Percentiles rank a stretch among this genome's conserved stretches.
These are phyloP conservation scores for Synanthedon myopaeformis DNA, from an alignment of 2,888 invertebrate genomes.

Conservation along the genomic window DNA sequence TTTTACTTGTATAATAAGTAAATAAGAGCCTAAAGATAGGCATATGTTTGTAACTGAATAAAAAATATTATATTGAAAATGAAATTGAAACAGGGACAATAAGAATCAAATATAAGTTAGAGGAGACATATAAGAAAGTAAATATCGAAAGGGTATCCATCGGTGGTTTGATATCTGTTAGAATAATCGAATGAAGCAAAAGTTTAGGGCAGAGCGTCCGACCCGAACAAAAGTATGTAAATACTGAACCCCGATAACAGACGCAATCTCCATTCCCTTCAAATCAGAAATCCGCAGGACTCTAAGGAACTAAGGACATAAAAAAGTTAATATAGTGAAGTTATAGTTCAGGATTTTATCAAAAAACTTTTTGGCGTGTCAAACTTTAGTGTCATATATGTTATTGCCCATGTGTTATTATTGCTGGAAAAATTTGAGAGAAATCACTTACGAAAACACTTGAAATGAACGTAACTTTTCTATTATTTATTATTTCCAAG, in stretches of 20 bases:
- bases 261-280: conserved; percentile 15
- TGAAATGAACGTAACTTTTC: too few species aligned
- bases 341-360: too few species aligned
- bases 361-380: too few species aligned
- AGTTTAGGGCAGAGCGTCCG: conserved; percentile 15
- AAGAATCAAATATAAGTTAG: conserved; percentile 20
- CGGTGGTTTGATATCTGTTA: conserved; percentile 24
- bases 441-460: too few species aligned
- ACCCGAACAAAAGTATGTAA: conserved; percentile 32
- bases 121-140: conserved; percentile 36
- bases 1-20: too few species aligned
- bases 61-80: neutral
- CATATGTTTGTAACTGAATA: too few species aligned
- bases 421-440: too few species aligned
- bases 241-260: conserved; percentile 30
- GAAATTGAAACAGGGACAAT: neutral
- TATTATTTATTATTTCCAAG: too few species aligned
- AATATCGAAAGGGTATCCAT: conserved; percentile 32
- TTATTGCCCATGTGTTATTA: too few species aligned
- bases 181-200: conserved; percentile 39
- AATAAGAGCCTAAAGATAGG: too few species aligned
- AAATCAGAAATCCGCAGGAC: conserved; percentile 18
- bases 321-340: neutral
- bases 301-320: neutral
- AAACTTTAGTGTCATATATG: too few species aligned